Conservation (phyloP, 2,113 vertebrate species). For the Girardinichthys multiradiatus region DNA sequence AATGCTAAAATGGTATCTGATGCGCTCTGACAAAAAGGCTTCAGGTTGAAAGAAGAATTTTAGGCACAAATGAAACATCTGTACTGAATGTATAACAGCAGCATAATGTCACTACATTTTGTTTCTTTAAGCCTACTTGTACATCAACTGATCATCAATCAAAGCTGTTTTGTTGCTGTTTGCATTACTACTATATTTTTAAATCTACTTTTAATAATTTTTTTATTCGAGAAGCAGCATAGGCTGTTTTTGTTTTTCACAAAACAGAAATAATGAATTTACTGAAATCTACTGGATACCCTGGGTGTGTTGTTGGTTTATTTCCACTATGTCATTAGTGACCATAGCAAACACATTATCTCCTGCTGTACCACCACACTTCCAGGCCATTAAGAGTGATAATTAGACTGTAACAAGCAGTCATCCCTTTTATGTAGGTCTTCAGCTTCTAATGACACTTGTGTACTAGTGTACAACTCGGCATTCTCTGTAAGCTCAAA, state of each 20-base stretch:
- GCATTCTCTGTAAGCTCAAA: slow-evolving; percentile 21
- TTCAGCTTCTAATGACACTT: slow-evolving; percentile 53
- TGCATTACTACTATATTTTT: background rate
- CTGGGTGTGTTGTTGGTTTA: slow-evolving; percentile 60
- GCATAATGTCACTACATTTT: background rate
- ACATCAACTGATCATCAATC: background rate
- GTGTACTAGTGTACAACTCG: slow-evolving; percentile 29
- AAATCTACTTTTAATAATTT: background rate
- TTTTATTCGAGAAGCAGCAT: background rate
- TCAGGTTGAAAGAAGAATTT: background rate
- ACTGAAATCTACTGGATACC: slow-evolving; percentile 52
- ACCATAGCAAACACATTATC: slow-evolving; percentile 73
- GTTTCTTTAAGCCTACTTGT: too few species aligned
- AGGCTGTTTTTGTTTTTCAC: slow-evolving; percentile 34
- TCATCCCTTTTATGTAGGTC: slow-evolving; percentile 61
- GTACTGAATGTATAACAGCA: background rate
- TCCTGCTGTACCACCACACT: slow-evolving; percentile 54
- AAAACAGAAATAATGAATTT: slow-evolving; percentile 19
- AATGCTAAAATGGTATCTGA: too few species aligned
- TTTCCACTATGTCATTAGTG: background rate
- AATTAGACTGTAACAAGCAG: slow-evolving; percentile 73
- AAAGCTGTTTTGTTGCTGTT: background rate
- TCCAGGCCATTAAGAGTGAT: slow-evolving; percentile 68
- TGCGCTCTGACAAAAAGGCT: too few species aligned
- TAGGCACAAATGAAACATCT: background rate